Percentiles rank a stretch among this genome's conserved stretches.
These are phyloP conservation scores for Sphaerophoria rueppellii DNA, from an alignment of 2,888 invertebrate species.

Conservation along the genomic window DNA sequence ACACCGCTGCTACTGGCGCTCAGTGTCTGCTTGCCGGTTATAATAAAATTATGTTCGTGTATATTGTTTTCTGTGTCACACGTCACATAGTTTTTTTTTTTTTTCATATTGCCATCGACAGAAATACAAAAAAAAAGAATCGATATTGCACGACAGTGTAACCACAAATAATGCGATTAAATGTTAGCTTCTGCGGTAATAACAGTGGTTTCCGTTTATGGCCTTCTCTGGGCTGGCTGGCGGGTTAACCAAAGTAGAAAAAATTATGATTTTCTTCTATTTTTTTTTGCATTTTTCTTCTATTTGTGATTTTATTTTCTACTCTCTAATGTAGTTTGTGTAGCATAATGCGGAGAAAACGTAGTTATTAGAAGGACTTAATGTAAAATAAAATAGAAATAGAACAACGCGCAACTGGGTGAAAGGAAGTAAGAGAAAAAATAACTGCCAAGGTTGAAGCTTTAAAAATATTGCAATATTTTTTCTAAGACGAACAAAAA, in stretches of 20 bases:
- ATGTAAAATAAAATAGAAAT: neutral
- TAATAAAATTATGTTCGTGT: slow-evolving; percentile 26
- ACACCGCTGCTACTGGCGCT: no score
- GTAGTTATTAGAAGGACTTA: neutral
- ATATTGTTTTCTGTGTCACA: slow-evolving; percentile 24
- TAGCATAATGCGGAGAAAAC: neutral
- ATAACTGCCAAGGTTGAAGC: no score
- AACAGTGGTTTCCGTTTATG: slow-evolving; percentile 27
- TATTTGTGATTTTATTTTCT: neutral
- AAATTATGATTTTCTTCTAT: slow-evolving; percentile 5
- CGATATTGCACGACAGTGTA: slow-evolving; percentile 59
- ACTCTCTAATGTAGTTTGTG: neutral
- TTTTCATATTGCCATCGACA: no score
- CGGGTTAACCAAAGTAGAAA: neutral
- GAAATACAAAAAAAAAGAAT: slow-evolving; percentile 28
- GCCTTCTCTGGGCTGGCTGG: slow-evolving; percentile 13
- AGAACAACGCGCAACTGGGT: neutral
- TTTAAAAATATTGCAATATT: no score
- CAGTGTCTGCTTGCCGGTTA: neutral
- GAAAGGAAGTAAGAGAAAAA: no score
- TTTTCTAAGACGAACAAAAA: no score
- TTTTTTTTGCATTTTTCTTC: neutral
- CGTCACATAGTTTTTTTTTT: slow-evolving; percentile 17
- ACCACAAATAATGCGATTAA: slow-evolving; percentile 63
- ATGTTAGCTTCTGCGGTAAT: slow-evolving; percentile 38